Conservation (phyloP, 2,113 vertebrate genomes). For the Tupaia chinensis region DNA sequence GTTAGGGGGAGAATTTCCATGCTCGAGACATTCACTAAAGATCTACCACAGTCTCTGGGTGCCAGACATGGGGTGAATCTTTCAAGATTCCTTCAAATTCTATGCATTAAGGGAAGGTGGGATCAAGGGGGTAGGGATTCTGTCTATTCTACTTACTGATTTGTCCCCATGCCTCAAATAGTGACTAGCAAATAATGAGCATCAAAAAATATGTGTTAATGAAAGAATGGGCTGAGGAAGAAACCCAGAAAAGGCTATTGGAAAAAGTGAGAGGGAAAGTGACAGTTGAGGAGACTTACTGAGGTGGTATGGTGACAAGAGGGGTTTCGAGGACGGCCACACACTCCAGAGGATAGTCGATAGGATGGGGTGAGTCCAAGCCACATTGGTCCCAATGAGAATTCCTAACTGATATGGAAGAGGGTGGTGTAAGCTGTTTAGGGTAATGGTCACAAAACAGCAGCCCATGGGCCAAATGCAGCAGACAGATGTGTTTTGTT, state of each 20-base stretch:
- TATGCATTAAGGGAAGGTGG: neutral
- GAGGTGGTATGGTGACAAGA: neutral
- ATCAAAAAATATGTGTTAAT: neutral
- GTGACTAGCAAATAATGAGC: neutral
- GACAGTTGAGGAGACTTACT: neutral
- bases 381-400: neutral
- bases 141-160: neutral
- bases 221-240: neutral
- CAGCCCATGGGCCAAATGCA: neutral
- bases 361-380: neutral
- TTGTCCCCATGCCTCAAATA: neutral
- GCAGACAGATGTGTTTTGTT: neutral
- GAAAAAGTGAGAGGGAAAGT: slow-evolving; percentile 1
- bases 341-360: neutral
- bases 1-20: neutral
- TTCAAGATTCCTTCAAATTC: neutral
- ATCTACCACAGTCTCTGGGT: neutral
- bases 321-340: neutral
- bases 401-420: neutral
- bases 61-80: neutral
- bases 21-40: neutral
- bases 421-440: neutral
- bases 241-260: neutral
- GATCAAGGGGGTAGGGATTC: neutral
- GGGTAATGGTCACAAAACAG: neutral